These are phyloP conservation scores for Tuta absoluta DNA, from an alignment of 2,888 invertebrate genomes.

Conservation along the genomic window DNA sequence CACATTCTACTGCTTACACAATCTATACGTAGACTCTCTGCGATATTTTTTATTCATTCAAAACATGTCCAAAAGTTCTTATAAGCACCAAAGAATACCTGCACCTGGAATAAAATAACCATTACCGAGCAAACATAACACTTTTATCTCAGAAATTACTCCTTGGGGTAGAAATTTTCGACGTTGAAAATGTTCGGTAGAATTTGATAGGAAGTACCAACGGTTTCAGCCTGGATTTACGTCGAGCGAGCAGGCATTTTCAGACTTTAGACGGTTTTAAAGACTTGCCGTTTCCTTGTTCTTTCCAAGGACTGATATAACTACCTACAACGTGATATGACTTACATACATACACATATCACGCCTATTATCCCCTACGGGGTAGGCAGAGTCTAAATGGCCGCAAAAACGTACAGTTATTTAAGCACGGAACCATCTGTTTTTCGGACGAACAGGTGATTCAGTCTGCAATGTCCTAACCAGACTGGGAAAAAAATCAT, in stretches of 20 bases:
- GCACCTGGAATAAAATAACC: constrained; percentile 12
- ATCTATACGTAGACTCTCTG: not conserved
- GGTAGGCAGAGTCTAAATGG: too few relatives aligned
- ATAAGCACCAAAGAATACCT: constrained; percentile 1
- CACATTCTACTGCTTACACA: too few relatives aligned
- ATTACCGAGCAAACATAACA: constrained; percentile 7
- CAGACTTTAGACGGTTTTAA: constrained; percentile 1
- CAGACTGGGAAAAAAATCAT: too few relatives aligned
- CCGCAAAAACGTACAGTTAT: too few relatives aligned
- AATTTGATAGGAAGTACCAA: constrained; percentile 10
- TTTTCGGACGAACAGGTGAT: too few relatives aligned
- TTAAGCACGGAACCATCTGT: too few relatives aligned
- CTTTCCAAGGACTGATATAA: too few relatives aligned
- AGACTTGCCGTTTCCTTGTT: not conserved
- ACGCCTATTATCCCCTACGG: too few relatives aligned
- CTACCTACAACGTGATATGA: too few relatives aligned
- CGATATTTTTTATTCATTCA: not conserved
- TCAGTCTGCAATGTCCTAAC: too few relatives aligned
- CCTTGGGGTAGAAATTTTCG: not conserved
- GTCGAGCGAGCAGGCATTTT: not conserved
- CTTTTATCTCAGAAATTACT: constrained; percentile 13
- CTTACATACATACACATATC: too few relatives aligned
- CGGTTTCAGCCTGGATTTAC: constrained; percentile 12
- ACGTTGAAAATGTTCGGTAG: not conserved
- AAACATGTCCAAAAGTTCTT: not conserved